phyloP scores from a whole-genome alignment of 2,797 vertebrate species.

The Pseudocheirus occidentalis region DNA sequence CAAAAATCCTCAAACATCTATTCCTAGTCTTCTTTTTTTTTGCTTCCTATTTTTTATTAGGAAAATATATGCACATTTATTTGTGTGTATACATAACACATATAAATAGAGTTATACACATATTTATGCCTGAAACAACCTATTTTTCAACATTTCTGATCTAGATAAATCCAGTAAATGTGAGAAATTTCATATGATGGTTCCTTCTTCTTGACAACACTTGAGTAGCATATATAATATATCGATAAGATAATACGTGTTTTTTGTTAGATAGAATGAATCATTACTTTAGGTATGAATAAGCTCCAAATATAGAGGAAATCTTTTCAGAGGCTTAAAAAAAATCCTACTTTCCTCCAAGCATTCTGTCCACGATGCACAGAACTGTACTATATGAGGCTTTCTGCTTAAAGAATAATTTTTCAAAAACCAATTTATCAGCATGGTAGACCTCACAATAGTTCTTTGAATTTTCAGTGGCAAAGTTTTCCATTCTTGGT shows the following conservation, averaged over 20 bases:
- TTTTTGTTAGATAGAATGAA: slow-evolving; percentile 62
- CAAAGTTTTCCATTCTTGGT: neutral
- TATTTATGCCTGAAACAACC: slow-evolving; percentile 43
- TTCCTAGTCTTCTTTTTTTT: slow-evolving; percentile 67
- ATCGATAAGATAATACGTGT: slow-evolving; percentile 58
- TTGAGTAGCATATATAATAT: slow-evolving; percentile 53
- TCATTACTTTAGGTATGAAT: slow-evolving; percentile 58
- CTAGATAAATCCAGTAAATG: slow-evolving; percentile 60
- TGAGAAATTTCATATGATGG: slow-evolving; percentile 51
- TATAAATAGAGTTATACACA: neutral
- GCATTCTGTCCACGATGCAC: neutral
- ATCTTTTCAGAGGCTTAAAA: neutral
- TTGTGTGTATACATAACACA: slow-evolving; percentile 15
- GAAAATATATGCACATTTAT: slow-evolving; percentile 43
- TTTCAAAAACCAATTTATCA: slow-evolving; percentile 8
- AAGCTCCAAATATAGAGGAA: slow-evolving; percentile 5
- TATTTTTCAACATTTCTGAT: slow-evolving; percentile 57
- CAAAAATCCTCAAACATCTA: neutral
- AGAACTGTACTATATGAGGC: neutral
- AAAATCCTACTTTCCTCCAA: neutral
- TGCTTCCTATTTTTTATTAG: slow-evolving; percentile 62
- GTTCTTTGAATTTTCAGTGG: slow-evolving; percentile 1
- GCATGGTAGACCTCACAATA: neutral
- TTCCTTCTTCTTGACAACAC: slow-evolving; percentile 57
- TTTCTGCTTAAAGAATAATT: neutral